Conservation (phyloP, 2,888 invertebrate genomes). For the Oscheius sp. region DNA sequence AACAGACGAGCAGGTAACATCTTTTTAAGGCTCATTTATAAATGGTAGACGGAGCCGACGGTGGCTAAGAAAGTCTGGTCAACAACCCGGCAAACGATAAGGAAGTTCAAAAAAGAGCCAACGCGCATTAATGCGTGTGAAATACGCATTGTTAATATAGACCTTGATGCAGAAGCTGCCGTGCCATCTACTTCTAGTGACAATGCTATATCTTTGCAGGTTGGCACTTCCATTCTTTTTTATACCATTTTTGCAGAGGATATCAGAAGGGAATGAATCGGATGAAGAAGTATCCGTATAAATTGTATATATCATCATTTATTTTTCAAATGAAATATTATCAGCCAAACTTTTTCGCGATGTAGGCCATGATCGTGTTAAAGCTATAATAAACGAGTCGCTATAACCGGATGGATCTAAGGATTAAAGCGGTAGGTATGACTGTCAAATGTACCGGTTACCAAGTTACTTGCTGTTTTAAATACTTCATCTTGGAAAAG, state of each 20-base stretch:
- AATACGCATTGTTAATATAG: constrained; percentile 52
- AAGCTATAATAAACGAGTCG: constrained; percentile 20
- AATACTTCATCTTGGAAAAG: no score
- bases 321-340: constrained; percentile 3
- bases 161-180: constrained; percentile 52
- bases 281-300: constrained; percentile 24
- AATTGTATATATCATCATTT: not conserved
- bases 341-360: constrained; percentile 21
- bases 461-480: no score
- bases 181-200: constrained; percentile 27
- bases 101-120: constrained; percentile 57
- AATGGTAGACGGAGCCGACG: constrained; percentile 60
- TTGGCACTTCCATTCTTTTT: not conserved
- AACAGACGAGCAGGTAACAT: constrained; percentile 60
- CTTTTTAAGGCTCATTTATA: not conserved
- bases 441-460: constrained; percentile 7
- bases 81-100: constrained; percentile 63
- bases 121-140: constrained; percentile 41
- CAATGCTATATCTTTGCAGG: constrained; percentile 7
- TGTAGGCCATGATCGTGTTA: constrained; percentile 25
- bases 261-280: constrained; percentile 25
- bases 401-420: constrained; percentile 4
- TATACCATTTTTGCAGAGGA: constrained; percentile 12
- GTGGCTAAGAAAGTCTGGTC: constrained; percentile 68
- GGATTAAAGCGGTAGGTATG: constrained; percentile 17